Evolutionary conservation across 2,888 invertebrate species (phyloP).

Genomic region (Stenoptilia bipunctidactyla): DNA sequence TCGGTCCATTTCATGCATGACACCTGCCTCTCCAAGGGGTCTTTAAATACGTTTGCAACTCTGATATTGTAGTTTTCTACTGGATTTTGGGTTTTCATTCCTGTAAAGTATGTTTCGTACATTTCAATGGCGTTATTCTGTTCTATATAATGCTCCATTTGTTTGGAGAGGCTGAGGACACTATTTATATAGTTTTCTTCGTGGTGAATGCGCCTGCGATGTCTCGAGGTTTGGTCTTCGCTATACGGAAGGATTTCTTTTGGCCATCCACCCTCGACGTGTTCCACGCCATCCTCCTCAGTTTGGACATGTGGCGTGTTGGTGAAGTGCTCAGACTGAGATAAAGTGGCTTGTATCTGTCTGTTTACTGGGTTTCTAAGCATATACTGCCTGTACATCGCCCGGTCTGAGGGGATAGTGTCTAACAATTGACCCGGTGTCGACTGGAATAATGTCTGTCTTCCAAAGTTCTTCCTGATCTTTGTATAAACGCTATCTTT

Average conservation of each 20-base stretch:
- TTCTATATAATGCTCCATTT: constrained; percentile 75
- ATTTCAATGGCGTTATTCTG: constrained; percentile 87
- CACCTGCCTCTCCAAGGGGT: constrained; percentile 57
- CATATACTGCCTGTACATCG: constrained; percentile 48
- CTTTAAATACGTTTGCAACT: constrained; percentile 78
- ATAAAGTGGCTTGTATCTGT: constrained; percentile 52
- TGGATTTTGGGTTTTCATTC: constrained; percentile 57
- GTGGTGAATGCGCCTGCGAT: constrained; percentile 83
- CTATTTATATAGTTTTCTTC: constrained; percentile 81
- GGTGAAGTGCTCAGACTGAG: constrained; percentile 60
- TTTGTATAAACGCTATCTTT: constrained; percentile 46
- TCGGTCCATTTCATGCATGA: constrained; percentile 80
- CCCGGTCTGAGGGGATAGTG: constrained; percentile 44
- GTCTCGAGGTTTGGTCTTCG: constrained; percentile 79
- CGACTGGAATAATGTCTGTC: constrained; percentile 54
- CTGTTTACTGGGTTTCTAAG: constrained; percentile 65
- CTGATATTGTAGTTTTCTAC: constrained; percentile 70
- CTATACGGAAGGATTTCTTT: constrained; percentile 76
- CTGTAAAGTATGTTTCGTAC: constrained; percentile 80
- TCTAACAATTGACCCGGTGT: constrained; percentile 48
- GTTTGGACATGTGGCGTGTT: constrained; percentile 74
- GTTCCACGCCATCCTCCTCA: constrained; percentile 75
- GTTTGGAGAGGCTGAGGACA: constrained; percentile 66
- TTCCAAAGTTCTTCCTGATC: constrained; percentile 58
- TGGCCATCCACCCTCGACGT: constrained; percentile 89